Evolutionary conservation across 2,797 vertebrate species (phyloP).

Genomic region (Nannoperca australis): DNA sequence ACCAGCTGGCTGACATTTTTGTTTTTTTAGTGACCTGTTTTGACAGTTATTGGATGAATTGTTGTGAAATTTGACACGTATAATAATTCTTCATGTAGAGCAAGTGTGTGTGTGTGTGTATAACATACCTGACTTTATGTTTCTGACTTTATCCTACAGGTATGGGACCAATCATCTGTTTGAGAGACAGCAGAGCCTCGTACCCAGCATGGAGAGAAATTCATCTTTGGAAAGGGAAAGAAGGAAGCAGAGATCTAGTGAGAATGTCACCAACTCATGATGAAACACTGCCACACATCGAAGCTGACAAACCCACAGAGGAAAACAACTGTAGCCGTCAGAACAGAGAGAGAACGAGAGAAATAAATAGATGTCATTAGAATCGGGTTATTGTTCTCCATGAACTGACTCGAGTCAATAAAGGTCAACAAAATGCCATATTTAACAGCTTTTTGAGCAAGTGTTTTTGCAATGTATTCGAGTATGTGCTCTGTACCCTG

Average conservation of each 20-base stretch:
- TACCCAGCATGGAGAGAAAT: slow-evolving; percentile 35
- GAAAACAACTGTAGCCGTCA: slow-evolving; percentile 52
- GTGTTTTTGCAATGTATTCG: slow-evolving; percentile 38
- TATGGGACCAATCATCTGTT: slow-evolving; percentile 99
- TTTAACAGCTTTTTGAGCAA: slow-evolving; percentile 49
- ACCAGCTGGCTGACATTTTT: not conserved
- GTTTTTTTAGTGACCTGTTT: not conserved
- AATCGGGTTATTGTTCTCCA: slow-evolving; percentile 64
- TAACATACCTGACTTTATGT: slow-evolving; percentile 5
- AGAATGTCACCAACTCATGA: slow-evolving; percentile 66
- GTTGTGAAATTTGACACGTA: not conserved
- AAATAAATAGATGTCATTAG: slow-evolving; percentile 62
- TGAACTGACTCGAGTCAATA: slow-evolving; percentile 32
- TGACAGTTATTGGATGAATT: not conserved
- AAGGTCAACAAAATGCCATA: slow-evolving; percentile 66
- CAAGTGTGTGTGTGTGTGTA: not conserved
- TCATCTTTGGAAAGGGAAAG: slow-evolving; percentile 46
- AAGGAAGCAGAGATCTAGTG: slow-evolving; percentile 57
- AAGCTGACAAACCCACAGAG: slow-evolving; percentile 55
- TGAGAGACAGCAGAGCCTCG: slow-evolving; percentile 78
- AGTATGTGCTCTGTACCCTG: slow-evolving; percentile 32
- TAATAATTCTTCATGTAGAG: too few species aligned
- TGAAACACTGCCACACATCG: slow-evolving; percentile 77
- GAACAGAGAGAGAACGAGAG: slow-evolving; percentile 26
- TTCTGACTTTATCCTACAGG: slow-evolving; percentile 80